phyloP scores from a whole-genome alignment of 2,113 vertebrate species.

The Protobothrops mucrosquamatus region DNA sequence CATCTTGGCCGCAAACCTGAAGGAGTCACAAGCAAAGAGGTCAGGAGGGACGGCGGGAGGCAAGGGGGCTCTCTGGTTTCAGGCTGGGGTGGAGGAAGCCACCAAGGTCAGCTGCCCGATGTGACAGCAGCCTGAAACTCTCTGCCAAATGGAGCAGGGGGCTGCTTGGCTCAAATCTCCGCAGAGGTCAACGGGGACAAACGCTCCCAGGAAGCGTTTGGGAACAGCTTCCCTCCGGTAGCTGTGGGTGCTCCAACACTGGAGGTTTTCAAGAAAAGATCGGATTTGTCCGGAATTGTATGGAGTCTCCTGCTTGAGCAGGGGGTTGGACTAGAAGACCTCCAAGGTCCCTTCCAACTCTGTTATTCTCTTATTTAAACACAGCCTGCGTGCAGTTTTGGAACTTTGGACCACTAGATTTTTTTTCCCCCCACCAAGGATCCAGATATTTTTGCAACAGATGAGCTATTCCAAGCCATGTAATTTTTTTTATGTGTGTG shows the following conservation, averaged over 20 bases:
- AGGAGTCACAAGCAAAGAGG: slow-evolving; percentile 19
- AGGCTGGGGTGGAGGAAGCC: neutral
- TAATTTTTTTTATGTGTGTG: neutral
- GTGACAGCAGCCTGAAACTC: neutral
- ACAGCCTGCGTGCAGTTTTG: neutral
- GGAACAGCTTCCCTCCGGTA: too few relatives aligned
- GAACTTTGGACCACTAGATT: neutral
- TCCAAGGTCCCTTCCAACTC: neutral
- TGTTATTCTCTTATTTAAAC: neutral
- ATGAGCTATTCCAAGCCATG: neutral
- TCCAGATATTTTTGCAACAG: neutral
- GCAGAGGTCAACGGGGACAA: neutral
- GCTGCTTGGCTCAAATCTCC: neutral
- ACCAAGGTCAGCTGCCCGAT: neutral
- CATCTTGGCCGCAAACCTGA: slow-evolving; percentile 92
- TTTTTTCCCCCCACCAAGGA: neutral
- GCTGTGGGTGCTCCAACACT: too few relatives aligned
- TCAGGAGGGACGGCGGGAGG: rapidly evolving
- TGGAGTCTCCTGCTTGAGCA: neutral
- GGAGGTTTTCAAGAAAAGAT: too few relatives aligned
- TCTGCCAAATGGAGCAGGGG: neutral
- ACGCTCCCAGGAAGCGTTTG: neutral
- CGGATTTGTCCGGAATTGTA: too few relatives aligned
- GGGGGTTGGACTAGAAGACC: neutral
- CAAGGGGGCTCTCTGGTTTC: neutral